Percentiles rank a stretch among this genome's conserved stretches.
Evolutionary conservation across 2,888 invertebrate genomes (phyloP).

Genomic region (Andrena trimmerana): DNA sequence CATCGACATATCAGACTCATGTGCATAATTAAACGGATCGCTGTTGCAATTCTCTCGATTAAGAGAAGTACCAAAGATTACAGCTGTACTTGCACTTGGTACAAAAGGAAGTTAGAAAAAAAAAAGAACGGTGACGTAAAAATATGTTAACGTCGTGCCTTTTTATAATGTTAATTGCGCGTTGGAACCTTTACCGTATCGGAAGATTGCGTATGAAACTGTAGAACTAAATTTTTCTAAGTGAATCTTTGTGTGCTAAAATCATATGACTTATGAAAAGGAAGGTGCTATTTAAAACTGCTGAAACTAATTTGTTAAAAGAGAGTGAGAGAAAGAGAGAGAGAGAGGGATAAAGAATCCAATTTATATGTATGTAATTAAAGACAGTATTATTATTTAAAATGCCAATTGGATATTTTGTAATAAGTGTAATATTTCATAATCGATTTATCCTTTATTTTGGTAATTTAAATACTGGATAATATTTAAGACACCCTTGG

Average conservation of each 20-base stretch:
- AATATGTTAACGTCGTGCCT: slow-evolving; percentile 55
- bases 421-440: slow-evolving; percentile 42
- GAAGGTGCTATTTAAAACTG: slow-evolving; percentile 28
- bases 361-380: slow-evolving; percentile 31
- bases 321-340: not conserved
- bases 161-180: slow-evolving; percentile 48
- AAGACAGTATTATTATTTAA: slow-evolving; percentile 55
- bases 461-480: slow-evolving; percentile 22
- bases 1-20: slow-evolving; percentile 12
- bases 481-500: slow-evolving; percentile 28
- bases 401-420: slow-evolving; percentile 37
- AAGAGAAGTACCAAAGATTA: slow-evolving; percentile 52
- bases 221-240: not conserved
- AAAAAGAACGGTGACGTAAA: slow-evolving; percentile 6
- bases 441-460: slow-evolving; percentile 29
- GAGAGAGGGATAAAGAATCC: not conserved
- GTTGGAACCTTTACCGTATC: not conserved
- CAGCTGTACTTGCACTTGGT: slow-evolving; percentile 15
- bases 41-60: slow-evolving; percentile 4
- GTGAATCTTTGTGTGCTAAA: not conserved
- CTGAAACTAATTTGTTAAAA: slow-evolving; percentile 22
- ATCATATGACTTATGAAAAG: not conserved
- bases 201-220: not conserved
- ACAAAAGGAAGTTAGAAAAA: slow-evolving; percentile 19
- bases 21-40: not conserved